Base-by-base conservation (phyloP, 2,797 vertebrate genomes). In the Podarcis siculus region DNA sequence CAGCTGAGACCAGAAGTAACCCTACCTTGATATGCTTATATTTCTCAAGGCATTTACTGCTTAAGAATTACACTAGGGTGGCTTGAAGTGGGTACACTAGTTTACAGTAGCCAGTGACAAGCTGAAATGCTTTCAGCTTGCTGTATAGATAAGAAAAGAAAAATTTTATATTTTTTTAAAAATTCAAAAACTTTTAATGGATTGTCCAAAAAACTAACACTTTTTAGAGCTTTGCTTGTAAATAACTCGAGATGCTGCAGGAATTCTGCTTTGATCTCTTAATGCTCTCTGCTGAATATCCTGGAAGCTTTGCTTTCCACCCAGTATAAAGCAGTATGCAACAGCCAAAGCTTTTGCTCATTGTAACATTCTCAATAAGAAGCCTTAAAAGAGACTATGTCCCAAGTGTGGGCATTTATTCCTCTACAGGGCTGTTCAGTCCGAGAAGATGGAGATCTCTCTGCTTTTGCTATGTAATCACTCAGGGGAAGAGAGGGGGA, bases 381-480 rank as follows among this genome's bases (percentile, higher is more conserved):
- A 80, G 42, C 5, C 30, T 55, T 21, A 58, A 72, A 35, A 42
- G 30, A 66, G 83, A 30, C 8, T 67, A 10, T 76, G 35, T 30
- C 42, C 32, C 13, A 67, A 69, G 69, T 5, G 32, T 4, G 37
- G 55, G 23, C 71, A 37, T 12, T 23, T 25, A 9, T 30, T 21
- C 15, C 6, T 30, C 64, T 83, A 42, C 30, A n/a, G 19, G n/a
- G 83, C 5, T 85, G 32, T 75, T 67, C 19, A 35, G 37, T n/a
- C 25, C 17, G 61, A 77, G 71, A 87, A 87, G 86, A 12, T 64
- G 69, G 69, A 81, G 79, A 82, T 27, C 30, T 76, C 79, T 76
- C 45, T 42, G 37, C 15, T 89, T 89, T 42, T 67, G 58, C 78
- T 39, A 75, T 9, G n/a, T 85, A 55, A 89, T 75, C 32, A n/a